Evolutionary conservation across 2,113 vertebrate genomes (phyloP).

Genomic region (Bambusicola thoracicus): DNA sequence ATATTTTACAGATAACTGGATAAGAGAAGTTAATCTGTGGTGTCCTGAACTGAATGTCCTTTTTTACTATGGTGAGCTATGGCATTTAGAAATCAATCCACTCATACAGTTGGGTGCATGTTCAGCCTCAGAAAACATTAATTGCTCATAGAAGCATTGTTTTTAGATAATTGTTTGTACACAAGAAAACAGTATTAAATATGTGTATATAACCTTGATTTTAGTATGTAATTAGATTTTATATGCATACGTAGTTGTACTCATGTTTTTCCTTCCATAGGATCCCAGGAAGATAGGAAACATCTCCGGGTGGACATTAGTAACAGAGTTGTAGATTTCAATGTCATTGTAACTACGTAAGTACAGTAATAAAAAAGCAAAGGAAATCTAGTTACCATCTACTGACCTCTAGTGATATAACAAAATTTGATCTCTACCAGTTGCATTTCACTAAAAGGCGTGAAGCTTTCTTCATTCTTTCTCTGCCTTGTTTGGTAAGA

Average conservation of each 20-base stretch:
- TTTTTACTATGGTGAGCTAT: slow-evolving; percentile 90
- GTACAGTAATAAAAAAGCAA: slow-evolving; percentile 47
- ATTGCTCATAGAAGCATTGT: background rate
- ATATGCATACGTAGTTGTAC: background rate
- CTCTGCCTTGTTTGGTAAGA: background rate
- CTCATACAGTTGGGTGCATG: background rate
- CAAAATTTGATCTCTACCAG: background rate
- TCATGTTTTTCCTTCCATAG: slow-evolving; percentile 66
- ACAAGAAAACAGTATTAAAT: too few relatives aligned
- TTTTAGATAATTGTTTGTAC: background rate
- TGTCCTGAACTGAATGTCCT: slow-evolving; percentile 90
- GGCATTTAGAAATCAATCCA: background rate
- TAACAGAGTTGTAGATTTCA: slow-evolving; percentile 83
- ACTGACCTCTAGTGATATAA: slow-evolving; percentile 55
- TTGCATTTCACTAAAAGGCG: background rate
- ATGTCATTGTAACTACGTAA: slow-evolving; percentile 95
- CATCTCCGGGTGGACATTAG: slow-evolving; percentile 89
- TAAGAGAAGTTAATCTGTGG: slow-evolving; percentile 92
- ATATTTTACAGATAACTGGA: slow-evolving; percentile 91
- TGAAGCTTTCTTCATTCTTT: background rate
- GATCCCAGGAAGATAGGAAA: slow-evolving; percentile 90
- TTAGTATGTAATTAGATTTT: background rate
- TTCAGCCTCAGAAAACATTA: background rate
- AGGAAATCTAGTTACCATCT: background rate
- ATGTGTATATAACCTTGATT: background rate